phyloP scores from a whole-genome alignment of 2,797 vertebrate species.

The Chromobotia macracanthus region DNA sequence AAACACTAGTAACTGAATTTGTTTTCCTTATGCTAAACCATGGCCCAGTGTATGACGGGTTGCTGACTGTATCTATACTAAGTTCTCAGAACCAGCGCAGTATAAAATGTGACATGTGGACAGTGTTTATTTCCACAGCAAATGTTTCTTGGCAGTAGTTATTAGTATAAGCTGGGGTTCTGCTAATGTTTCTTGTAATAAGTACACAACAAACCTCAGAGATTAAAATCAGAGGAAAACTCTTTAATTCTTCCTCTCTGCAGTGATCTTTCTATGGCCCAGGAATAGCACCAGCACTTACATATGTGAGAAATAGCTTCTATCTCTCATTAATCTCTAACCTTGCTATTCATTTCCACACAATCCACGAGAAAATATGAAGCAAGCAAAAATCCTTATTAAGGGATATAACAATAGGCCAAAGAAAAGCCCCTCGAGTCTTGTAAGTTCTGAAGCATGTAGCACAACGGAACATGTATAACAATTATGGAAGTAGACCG shows the following conservation, averaged over 20 bases:
- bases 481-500: slow-evolving; percentile 65
- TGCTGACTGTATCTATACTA: not conserved
- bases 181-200: slow-evolving; percentile 13
- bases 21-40: not conserved
- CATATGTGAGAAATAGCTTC: slow-evolving; percentile 40
- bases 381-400: slow-evolving; percentile 59
- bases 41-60: not conserved
- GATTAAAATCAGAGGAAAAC: slow-evolving; percentile 28
- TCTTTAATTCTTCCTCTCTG: slow-evolving; percentile 22
- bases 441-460: slow-evolving; percentile 37
- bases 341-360: slow-evolving; percentile 60
- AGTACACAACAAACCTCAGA: slow-evolving; percentile 5
- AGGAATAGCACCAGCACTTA: slow-evolving; percentile 50
- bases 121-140: not conserved
- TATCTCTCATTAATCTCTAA: slow-evolving; percentile 59
- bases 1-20: not conserved
- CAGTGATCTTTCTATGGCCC: slow-evolving; percentile 34
- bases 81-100: not conserved
- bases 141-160: slow-evolving; percentile 13
- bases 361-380: slow-evolving; percentile 61
- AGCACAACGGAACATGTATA: slow-evolving; percentile 55
- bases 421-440: slow-evolving; percentile 62
- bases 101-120: not conserved
- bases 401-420: slow-evolving; percentile 60
- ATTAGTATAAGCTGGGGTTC: not conserved